These are phyloP conservation scores for Glaucopsyche alexis DNA, from an alignment of 2,888 invertebrate genomes.

Conservation along the genomic window DNA sequence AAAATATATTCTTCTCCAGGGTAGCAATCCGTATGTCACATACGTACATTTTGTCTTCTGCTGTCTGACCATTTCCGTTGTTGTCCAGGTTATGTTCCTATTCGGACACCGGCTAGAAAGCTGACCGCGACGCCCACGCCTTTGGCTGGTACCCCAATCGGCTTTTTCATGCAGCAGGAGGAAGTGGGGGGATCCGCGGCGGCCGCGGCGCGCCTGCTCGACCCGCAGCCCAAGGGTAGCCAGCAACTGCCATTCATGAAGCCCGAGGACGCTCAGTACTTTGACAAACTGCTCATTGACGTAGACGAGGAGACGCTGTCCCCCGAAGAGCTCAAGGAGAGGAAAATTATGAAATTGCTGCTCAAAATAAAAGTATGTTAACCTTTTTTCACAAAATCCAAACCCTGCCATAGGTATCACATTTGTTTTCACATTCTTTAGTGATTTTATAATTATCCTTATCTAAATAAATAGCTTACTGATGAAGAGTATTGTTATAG, in stretches of 20 bases:
- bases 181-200: slow-evolving; percentile 91
- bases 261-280: slow-evolving; percentile 99
- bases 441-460: too few species aligned
- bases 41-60: slow-evolving; percentile 34
- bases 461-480: too few species aligned
- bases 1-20: background rate
- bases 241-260: slow-evolving; percentile 98
- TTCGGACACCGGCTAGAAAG: slow-evolving; percentile 98
- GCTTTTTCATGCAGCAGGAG: slow-evolving; percentile 97
- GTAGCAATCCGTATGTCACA: slow-evolving; percentile 16
- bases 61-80: slow-evolving; percentile 51
- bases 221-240: slow-evolving; percentile 97
- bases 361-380: slow-evolving; percentile 91
- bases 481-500: too few species aligned
- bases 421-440: slow-evolving; percentile 22
- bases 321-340: slow-evolving; percentile 98
- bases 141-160: slow-evolving; percentile 93
- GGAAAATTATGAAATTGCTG: slow-evolving; percentile 99
- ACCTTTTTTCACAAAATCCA: background rate
- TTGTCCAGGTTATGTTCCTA: slow-evolving; percentile 91
- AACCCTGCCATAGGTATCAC: background rate
- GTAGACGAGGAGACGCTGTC: slow-evolving; percentile 97
- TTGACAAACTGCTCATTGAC: slow-evolving; percentile 98
- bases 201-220: slow-evolving; percentile 89
- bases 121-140: slow-evolving; percentile 99